These are phyloP conservation scores for Cyprinodon diabolis DNA, from an alignment of 2,797 vertebrate species.

Conservation along the genomic window DNA sequence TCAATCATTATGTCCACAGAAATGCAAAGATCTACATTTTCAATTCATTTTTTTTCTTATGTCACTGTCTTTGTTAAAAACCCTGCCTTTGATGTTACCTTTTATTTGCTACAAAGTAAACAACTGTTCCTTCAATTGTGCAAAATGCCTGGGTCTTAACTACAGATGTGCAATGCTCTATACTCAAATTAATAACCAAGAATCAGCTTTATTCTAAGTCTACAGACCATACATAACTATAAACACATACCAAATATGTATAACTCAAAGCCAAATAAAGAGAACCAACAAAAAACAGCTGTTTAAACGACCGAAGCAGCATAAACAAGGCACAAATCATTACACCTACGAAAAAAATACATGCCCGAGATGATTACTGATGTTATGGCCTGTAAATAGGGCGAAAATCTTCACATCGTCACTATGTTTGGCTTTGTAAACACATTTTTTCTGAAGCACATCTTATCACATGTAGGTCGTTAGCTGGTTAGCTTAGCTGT, in stretches of 20 bases:
- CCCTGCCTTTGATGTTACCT: background rate
- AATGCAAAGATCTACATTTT: background rate
- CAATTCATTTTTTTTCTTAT: background rate
- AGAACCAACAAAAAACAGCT: background rate
- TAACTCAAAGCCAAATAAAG: background rate
- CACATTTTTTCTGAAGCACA: conserved; percentile 14
- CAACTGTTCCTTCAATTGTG: background rate
- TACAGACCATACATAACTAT: background rate
- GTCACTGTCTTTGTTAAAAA: background rate
- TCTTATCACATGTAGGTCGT: conserved; percentile 60
- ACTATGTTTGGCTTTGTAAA: conserved; percentile 33
- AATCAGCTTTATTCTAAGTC: background rate
- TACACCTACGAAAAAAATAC: conserved; percentile 15
- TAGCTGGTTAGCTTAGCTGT: conserved; percentile 57
- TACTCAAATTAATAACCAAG: background rate
- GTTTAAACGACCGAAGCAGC: background rate
- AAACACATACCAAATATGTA: background rate
- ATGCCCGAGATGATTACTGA: background rate
- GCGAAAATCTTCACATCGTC: background rate
- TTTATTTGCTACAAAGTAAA: background rate
- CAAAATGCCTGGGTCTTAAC: background rate
- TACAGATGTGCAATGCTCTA: background rate
- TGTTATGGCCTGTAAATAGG: background rate
- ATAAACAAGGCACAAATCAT: conserved; percentile 6
- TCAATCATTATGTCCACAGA: background rate